Evolutionary conservation across 2,888 invertebrate species (phyloP), one percentile per base, ranked within the genome.

Genomic region (Pandemis cinnamomeana): DNA sequence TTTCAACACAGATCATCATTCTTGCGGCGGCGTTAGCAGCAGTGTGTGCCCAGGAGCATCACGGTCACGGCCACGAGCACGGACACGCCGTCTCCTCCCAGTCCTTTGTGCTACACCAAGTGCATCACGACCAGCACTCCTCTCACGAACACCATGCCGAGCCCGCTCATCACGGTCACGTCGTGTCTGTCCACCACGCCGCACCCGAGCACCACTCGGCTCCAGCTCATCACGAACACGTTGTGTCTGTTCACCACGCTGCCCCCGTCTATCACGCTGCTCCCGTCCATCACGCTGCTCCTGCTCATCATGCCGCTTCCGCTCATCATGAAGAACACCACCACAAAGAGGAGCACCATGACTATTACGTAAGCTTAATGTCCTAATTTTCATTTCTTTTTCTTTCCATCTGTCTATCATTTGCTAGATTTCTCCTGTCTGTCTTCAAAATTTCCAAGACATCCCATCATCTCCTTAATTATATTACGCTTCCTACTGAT

Each of bases 11-110:
- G 78, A 67, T 78, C 55, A 15, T 79, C 60, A 71, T 80, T 62
- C 36, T 81, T 36, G 73, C 79, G 13, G 76, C 75, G 61, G 78
- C 78, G 36, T 44, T 81, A 15, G 60, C 78, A 13, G 81, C 77
- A 55, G 86, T 79, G 10, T 82, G 75, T 66, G 86, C 85, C 44
- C 85, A 88, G 76, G 81, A 88, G 71, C 79, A 82, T 51, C 75
- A 80, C 75, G 41, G 78, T 7, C 77, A 81, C 20, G 81, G 80
- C 6, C 81, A 81, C 7, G 79, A 66, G 8, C 58, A 78, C 70
- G 76, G 75, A 42, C 82, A 83, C 71, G 82, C 86, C 55, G 75
- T 81, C 72, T 85, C 83, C 51, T 83, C 86, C 8, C 84, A 85
- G 75, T 86, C 82, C 72, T 82, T 84, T 76, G 77, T 81, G 42